Conservation (phyloP, 2,113 vertebrate genomes). For the Phoxinus phoxinus region DNA sequence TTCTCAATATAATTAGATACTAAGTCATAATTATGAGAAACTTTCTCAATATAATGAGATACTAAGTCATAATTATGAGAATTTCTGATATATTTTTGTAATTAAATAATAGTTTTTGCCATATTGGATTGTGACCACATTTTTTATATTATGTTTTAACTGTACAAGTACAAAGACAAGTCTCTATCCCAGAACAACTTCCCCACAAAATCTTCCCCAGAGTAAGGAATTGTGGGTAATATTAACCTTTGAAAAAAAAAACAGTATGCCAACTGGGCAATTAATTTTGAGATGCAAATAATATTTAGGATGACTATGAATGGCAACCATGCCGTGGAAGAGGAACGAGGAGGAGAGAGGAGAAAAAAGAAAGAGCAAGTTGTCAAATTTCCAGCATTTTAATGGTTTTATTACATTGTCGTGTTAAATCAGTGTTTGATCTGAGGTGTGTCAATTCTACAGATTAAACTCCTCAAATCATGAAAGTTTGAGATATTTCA, state of each 20-base stretch:
- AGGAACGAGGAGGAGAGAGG: neutral
- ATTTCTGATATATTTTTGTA: too few species aligned
- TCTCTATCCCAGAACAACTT: too few species aligned
- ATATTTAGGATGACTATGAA: neutral
- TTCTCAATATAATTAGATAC: too few species aligned
- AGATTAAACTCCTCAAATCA: constrained; percentile 22
- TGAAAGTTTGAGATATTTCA: constrained; percentile 23
- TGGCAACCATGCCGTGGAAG: neutral
- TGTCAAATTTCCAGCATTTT: neutral
- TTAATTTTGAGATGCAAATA: neutral
- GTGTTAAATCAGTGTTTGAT: constrained; percentile 7
- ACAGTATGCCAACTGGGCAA: neutral
- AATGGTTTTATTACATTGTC: constrained; percentile 13
- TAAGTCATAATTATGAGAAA: too few species aligned
- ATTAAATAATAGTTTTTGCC: too few species aligned
- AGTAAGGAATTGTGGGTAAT: neutral
- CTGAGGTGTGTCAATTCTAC: neutral
- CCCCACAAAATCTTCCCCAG: neutral
- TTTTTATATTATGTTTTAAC: neutral
- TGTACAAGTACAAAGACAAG: neutral
- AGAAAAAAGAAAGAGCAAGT: neutral
- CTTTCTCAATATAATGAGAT: too few species aligned
- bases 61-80: too few species aligned
- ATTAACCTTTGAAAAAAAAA: constrained; percentile 8
- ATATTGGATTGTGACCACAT: too few species aligned